A percentile compares a stretch with the other conserved stretches of the same genome.
These are phyloP conservation scores for Sminthurides aquaticus DNA, from an alignment of 2,888 invertebrate species.

Conservation along the genomic window DNA sequence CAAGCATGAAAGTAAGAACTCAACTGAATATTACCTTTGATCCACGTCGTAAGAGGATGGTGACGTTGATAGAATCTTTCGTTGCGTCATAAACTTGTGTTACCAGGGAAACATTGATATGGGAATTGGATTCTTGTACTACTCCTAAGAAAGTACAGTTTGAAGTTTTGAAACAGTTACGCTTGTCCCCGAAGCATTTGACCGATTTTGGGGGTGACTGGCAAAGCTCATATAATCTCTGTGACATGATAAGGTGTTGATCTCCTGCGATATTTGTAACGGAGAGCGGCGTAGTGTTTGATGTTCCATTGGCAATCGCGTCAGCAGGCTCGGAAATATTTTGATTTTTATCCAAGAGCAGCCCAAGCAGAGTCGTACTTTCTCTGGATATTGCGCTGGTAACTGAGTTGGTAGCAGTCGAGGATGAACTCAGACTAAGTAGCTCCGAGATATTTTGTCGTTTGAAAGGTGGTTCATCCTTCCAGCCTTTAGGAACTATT, in stretches of 20 bases:
- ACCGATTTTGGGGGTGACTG: not conserved
- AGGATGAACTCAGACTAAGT: no score
- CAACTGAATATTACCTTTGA: not conserved
- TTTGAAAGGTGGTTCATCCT: no score
- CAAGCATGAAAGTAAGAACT: no score
- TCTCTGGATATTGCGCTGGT: no score
- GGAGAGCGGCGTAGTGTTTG: not conserved
- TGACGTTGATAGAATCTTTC: constrained; percentile 14
- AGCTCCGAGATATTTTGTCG: no score
- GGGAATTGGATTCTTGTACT: constrained; percentile 13
- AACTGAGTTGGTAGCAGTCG: not conserved
- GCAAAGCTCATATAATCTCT: not conserved
- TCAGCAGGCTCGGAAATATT: not conserved
- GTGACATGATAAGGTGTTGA: no score
- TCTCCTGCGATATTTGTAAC: not conserved
- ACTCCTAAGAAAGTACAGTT: constrained; percentile 20
- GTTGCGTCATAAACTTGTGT: constrained; percentile 17
- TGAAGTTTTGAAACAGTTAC: constrained; percentile 5
- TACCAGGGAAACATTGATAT: constrained; percentile 13
- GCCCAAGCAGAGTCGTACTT: no score
- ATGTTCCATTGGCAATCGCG: not conserved
- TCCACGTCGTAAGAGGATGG: not conserved
- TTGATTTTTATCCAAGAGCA: not conserved
- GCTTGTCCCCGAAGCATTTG: constrained; percentile 12
- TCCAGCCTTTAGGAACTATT: no score